Base-by-base conservation (phyloP, 53 echinoderm and acorn worm genomes). In the Patiria pectinifera region DNA sequence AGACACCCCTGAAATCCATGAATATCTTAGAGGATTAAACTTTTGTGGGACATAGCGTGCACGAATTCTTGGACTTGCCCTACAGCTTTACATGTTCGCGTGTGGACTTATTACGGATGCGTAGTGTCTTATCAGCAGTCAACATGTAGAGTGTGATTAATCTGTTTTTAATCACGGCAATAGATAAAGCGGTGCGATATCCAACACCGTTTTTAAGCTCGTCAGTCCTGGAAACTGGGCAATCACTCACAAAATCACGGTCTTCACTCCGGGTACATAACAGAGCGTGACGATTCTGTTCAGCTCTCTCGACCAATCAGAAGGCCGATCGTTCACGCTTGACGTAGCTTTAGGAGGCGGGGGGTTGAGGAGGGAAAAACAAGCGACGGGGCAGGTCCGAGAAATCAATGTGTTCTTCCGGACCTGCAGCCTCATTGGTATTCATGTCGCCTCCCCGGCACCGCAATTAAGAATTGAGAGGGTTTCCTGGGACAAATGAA, bases 401-500 rank as follows among this genome's bases (percentile, higher is more conserved):
- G 48, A 86, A 86, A 86, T 90, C 90, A 90, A 90, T 90, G 90
- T 90, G 81, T 19, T 79, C 70, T 90, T 90, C 89, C 90, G 90
- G 90, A 90, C 25, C 81, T 81, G 69, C 81, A 59, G 43, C 80
- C 47, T 81, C 69, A 90, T 90, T 81, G 90, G 90, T 80, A 90
- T 90, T 90, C 82, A 21, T 66, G 88, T 62, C 81, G 69, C 82
- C 90, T 22, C 49, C 81, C 62, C 19, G 79, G 80, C 66, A 5
- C 53, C 24, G 90, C 70, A 26, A 90, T 90, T 69, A 90, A 80
- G 81, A 90, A 90, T 90, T 90, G 46, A 90, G 58, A 81, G 43
- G 81, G 84, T 19, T 62, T 84, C 43, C 62, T 66, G 66, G 66
- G 59, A 43, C 13, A 79, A 46, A 7, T 11, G 43, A 11, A 45